A percentile compares a stretch with the other conserved stretches of the same genome.
Conservation (phyloP, 2,797 vertebrate species). For the Notolepis coatsorum region DNA sequence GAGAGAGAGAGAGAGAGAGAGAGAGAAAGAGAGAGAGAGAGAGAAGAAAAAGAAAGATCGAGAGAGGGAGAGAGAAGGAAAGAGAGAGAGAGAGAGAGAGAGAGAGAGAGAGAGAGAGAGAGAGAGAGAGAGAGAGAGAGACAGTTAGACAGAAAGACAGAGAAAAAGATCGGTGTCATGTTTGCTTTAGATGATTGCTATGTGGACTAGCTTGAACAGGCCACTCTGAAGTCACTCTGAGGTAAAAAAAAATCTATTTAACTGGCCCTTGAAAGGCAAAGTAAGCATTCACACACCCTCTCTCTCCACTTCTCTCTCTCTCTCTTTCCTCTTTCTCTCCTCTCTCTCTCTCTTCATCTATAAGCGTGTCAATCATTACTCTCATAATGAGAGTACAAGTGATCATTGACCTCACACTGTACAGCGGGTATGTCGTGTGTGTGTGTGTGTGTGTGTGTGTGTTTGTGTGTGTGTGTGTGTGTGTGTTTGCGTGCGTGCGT, state of each 20-base stretch:
- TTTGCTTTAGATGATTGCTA: too few relatives aligned
- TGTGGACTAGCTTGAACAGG: too few relatives aligned
- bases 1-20: too few relatives aligned
- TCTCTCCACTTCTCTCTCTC: too few relatives aligned
- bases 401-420: constrained; percentile 58
- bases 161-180: background rate
- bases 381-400: constrained; percentile 55
- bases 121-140: constrained; percentile 16
- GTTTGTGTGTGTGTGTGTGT: constrained; percentile 35
- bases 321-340: constrained; percentile 14
- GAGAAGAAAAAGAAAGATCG: too few relatives aligned
- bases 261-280: constrained; percentile 49
- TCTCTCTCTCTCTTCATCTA: constrained; percentile 20
- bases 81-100: too few relatives aligned
- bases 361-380: constrained; percentile 50
- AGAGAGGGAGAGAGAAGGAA: too few relatives aligned
- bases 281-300: constrained; percentile 50
- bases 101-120: background rate
- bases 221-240: too few relatives aligned
- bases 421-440: constrained; percentile 12
- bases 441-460: too few relatives aligned
- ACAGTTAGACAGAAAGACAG: too few relatives aligned
- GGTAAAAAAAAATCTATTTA: constrained; percentile 42
- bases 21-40: too few relatives aligned
- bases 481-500: constrained; percentile 10